phyloP scores from a whole-genome alignment of 2,888 invertebrate species.

The Thymelicus acteon region DNA sequence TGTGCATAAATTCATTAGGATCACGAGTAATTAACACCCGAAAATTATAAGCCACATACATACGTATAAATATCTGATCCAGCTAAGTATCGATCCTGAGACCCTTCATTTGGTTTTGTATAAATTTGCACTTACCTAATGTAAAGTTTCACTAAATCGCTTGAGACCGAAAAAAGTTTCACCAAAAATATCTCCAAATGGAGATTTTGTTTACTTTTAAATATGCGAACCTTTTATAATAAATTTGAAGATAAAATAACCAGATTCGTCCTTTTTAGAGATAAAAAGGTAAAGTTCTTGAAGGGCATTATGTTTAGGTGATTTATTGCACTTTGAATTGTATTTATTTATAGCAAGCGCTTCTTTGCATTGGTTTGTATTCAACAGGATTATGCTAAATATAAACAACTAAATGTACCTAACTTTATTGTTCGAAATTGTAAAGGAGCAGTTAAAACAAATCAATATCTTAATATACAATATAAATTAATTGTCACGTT shows the following conservation, averaged over 20 bases:
- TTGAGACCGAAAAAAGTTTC: conserved; percentile 9
- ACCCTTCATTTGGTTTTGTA: background rate
- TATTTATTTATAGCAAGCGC: background rate
- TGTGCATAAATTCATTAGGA: no score
- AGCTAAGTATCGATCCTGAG: no score
- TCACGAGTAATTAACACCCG: no score
- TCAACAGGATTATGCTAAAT: no score
- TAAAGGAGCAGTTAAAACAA: no score
- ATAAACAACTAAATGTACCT: no score
- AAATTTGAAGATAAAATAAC: conserved; percentile 30
- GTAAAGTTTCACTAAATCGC: conserved; percentile 2
- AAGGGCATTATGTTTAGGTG: conserved; percentile 15
- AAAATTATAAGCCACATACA: no score
- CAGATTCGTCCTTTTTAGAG: conserved; percentile 23
- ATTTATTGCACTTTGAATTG: conserved; percentile 27
- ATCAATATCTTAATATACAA: no score
- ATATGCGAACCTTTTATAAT: conserved; percentile 32
- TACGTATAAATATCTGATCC: no score
- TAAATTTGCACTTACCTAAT: background rate
- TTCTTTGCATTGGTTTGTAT: background rate
- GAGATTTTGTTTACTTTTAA: conserved; percentile 20
- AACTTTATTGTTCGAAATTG: no score
- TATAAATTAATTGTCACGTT: no score
- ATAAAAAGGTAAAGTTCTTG: conserved; percentile 23
- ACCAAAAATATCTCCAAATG: conserved; percentile 25